Percentiles rank a stretch among this genome's conserved stretches.
phyloP scores from a whole-genome alignment of 2,888 invertebrate species.

The Adelphocoris suturalis region DNA sequence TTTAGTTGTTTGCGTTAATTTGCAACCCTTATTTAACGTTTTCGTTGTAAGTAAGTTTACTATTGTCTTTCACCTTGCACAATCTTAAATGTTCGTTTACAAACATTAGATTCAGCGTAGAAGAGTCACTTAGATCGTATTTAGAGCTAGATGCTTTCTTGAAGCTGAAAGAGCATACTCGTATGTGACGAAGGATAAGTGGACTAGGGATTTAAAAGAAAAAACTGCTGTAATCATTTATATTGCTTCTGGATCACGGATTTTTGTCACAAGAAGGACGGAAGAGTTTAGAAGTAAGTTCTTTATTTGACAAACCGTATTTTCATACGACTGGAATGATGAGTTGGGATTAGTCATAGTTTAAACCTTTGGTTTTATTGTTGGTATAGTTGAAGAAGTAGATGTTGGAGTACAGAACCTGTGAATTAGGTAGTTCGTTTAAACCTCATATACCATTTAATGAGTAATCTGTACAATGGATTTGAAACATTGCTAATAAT shows the following conservation, averaged over 20 bases:
- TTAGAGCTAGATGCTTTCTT: conserved; percentile 22
- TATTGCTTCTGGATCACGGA: conserved; percentile 47
- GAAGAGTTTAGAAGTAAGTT: conserved; percentile 45
- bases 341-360: neutral
- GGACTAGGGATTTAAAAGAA: neutral
- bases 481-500: too few relatives aligned
- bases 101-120: conserved; percentile 55
- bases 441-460: too few relatives aligned
- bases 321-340: neutral
- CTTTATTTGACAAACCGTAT: neutral
- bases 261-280: neutral
- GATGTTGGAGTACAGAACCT: neutral
- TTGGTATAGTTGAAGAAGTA: neutral
- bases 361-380: too few relatives aligned
- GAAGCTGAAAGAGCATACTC: neutral
- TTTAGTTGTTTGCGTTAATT: neutral
- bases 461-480: too few relatives aligned
- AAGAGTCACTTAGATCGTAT: conserved; percentile 13
- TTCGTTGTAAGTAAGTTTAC: conserved; percentile 15
- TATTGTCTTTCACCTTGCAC: conserved; percentile 12
- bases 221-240: neutral
- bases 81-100: conserved; percentile 20
- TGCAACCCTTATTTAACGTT: conserved; percentile 21
- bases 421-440: neutral
- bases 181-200: neutral